Evolutionary conservation across 2,113 vertebrate genomes (phyloP), one percentile per base, ranked within the genome.

Genomic region (Hypocryptadius cinnamomeus): DNA sequence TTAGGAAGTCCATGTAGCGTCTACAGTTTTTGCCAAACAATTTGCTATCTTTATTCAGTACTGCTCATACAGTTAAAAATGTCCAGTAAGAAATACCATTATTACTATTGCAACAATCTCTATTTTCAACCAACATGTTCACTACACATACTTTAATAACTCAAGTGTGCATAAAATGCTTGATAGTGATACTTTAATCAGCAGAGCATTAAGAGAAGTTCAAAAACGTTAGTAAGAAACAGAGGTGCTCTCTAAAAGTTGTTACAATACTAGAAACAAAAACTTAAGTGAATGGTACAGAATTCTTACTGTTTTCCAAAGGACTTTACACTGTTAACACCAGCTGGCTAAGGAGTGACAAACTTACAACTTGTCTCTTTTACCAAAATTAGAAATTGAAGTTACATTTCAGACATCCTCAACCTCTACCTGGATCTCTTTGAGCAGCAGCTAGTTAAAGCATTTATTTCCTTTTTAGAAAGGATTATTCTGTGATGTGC

Each of bases 401-500:
- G 21, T 59, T 35, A 27, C 9, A 39, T 70, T 77, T 92, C 64
- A 69, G 47, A 74, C 7, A 56, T 42, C 50, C 8, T 91, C 64
- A 90, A 60, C 9, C 30, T 86, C 82, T 83, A 84, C 18, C 12
- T 86, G 15, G 11, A 0, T 37, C 83, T 28, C 25, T 87, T 42
- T 56, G 37, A 94, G 30, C 17, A 92, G 65, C 31, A 78, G 51
- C 44, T 94, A 92, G 48, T 92, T 71, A 94, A 92, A 71, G 51
- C 47, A 51, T 72, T 88, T 68, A 30, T 83, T 77, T 91, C 87
- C 78, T 91, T 77, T 39, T 70, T 70, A 92, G 42, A 89, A 89
- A 66, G 68, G 37, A 95, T 94, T 83, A 91, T 35, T 94, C 76
- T 82, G 76, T 73, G 64, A 89, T 94, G 87, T 94, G 89, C 93